phyloP scores from a whole-genome alignment of 2,113 vertebrate species.

The Uria lomvia region DNA sequence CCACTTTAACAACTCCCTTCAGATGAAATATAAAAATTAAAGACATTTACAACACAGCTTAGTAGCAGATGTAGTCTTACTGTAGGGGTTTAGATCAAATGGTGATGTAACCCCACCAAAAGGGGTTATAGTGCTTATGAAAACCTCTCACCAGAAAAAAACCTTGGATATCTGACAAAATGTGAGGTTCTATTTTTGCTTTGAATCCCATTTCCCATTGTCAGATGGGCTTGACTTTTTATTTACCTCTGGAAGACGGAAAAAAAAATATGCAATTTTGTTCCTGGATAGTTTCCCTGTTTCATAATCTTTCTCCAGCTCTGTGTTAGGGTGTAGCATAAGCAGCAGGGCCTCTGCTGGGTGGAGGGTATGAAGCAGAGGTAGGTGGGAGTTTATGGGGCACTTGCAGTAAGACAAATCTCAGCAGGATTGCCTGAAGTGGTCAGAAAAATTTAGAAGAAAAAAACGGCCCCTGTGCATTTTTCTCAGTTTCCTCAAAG shows the following conservation, averaged over 20 bases:
- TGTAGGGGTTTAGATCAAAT: slow-evolving; percentile 80
- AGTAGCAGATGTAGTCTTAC: slow-evolving; percentile 82
- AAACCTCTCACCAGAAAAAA: slow-evolving; percentile 70
- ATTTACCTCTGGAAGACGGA: slow-evolving; percentile 30
- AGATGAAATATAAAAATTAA: slow-evolving; percentile 85
- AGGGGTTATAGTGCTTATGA: slow-evolving; percentile 73
- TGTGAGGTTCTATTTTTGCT: slow-evolving; percentile 66
- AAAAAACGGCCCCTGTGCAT: not conserved
- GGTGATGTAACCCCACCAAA: slow-evolving; percentile 75
- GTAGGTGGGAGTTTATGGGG: not conserved
- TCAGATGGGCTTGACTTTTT: slow-evolving; percentile 54
- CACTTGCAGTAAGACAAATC: not conserved
- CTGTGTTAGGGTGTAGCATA: not conserved
- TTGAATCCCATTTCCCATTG: slow-evolving; percentile 60
- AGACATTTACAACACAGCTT: slow-evolving; percentile 85
- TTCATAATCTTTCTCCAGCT: slow-evolving; percentile 18
- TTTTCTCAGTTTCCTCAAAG: not conserved
- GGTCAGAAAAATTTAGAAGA: not conserved
- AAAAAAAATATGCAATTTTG: not conserved
- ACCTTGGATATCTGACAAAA: slow-evolving; percentile 70
- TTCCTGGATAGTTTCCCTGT: slow-evolving; percentile 59
- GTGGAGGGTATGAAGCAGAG: not conserved
- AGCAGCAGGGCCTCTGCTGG: not conserved
- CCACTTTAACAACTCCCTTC: slow-evolving; percentile 79
- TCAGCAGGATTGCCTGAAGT: not conserved